Evolutionary conservation across 2,797 vertebrate genomes (phyloP), one percentile per base, ranked within the genome.

Genomic region (Eptatretus atami): DNA sequence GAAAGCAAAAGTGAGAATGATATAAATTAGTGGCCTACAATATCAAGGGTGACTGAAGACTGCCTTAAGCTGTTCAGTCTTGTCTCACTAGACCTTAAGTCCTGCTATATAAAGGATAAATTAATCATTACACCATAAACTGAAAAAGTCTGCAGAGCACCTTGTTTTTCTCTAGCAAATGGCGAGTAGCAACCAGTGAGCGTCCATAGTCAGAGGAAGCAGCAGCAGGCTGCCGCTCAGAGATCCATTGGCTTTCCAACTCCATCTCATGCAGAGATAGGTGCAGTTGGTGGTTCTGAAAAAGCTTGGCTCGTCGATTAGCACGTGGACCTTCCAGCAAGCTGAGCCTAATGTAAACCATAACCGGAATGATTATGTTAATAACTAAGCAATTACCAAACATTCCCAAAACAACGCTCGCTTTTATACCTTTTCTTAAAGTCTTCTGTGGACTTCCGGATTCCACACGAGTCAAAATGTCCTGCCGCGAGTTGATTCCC

Each of bases 201-300:
- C 73, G 77, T 66, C 78, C 71, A 1, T 67, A 76, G 65, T 72
- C 71, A 5, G 71, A 72, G 1, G 77, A 77, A 63, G 69, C 72
- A n/a, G 73, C 69, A 12, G 69, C 63, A 44, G 81, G 75, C 66
- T 77, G 66, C 61, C 74, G 77, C 66, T 86, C 83, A 1, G 75
- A 72, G 65, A 86, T 79, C 83, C 86, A 88, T 53, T 67, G 75
- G 66, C 81, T 70, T 70, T 90, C 84, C 68, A 78, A 70, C 65
- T 78, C 74, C 63, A 79, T 76, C 15, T 81, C 77, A 10, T 82
- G 78, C 64, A 75, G 75, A 69, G 88, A 85, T 53, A 75, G 78
- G 64, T 78, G 78, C 10, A 85, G 75, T 57, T 73, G 73, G 65
- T 83, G 77, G 0, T 76, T 76, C 15, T 77, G 77, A 70, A 84